phyloP scores from a whole-genome alignment of 2,797 vertebrate species.

The Champsocephalus gunnari region DNA sequence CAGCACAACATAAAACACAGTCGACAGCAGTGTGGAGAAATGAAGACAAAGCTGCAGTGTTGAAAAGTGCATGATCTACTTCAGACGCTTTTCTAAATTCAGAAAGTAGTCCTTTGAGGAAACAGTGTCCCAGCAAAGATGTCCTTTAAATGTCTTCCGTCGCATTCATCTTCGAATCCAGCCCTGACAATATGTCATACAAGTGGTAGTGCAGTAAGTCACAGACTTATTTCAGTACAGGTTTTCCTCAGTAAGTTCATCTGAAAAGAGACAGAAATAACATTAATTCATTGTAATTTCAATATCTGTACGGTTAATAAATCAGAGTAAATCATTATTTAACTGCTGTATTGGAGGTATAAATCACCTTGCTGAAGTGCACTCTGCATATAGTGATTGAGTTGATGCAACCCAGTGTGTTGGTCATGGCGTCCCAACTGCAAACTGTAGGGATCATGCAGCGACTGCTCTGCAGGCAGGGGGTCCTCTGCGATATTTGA shows the following conservation, averaged over 20 bases:
- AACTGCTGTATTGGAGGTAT: too few species aligned
- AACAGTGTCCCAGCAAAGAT: conserved; percentile 31
- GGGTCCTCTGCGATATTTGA: conserved; percentile 27
- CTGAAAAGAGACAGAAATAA: conserved; percentile 67
- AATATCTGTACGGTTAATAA: not conserved
- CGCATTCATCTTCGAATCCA: conserved; percentile 58
- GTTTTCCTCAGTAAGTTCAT: conserved; percentile 77
- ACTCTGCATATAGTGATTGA: conserved; percentile 70
- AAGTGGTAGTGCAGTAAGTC: conserved; percentile 72
- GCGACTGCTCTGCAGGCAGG: conserved; percentile 44
- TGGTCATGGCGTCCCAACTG: conserved; percentile 61
- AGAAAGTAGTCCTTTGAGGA: conserved; percentile 33
- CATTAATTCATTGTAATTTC: conserved; percentile 18
- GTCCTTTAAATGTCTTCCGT: conserved; percentile 48
- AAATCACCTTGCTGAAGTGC: conserved; percentile 77
- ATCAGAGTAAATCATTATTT: not conserved
- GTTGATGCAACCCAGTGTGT: conserved; percentile 84
- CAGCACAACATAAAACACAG: conserved; percentile 40
- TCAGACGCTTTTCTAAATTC: conserved; percentile 44
- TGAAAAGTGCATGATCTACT: conserved; percentile 27
- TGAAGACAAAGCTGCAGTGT: conserved; percentile 44
- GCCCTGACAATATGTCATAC: conserved; percentile 86
- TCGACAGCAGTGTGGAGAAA: conserved; percentile 48
- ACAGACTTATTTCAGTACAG: conserved; percentile 84
- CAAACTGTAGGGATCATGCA: conserved; percentile 52